Evolutionary conservation across 2,797 vertebrate genomes (phyloP), one percentile per base, ranked within the genome.

Genomic region (Sebastiscus albofasciatus): DNA sequence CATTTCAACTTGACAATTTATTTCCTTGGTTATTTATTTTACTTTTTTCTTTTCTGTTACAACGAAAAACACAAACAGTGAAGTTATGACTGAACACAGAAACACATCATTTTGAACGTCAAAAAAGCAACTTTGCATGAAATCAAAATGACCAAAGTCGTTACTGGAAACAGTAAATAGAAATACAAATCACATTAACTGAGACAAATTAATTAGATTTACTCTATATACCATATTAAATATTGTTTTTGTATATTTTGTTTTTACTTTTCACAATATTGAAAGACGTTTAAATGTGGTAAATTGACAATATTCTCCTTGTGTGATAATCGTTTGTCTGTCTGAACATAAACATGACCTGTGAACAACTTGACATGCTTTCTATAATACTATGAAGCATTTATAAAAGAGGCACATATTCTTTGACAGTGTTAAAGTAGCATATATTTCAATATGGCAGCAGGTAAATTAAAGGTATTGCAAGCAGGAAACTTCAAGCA

Each of bases 341-440:
- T 16, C 42, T 46, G 14, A 46, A 46, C 42, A 46, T 46, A 46
- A 46, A 3, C 6, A 18, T 67, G 20, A 55, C 6, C 7, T 52
- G 31, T 60, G 16, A 62, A 31, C 16, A 60, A 29, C 14, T 20
- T 58, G 42, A 42, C 67, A 27, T 39, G 34, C 4, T 33, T 70
- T 42, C 33, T 29, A 49, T 24, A 46, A 26, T 8, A 54, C n/a
- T 26, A 56, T 64, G 18, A 71, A 68, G 60, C 26, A 55, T 59
- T 64, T 58, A 81, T 72, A 68, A 2, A 74, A 65, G 5, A 79
- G 60, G 71, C 77, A 80, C 70, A 46, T 34, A 27, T 54, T 55
- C 11, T 52, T 64, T n/a, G 39, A 20, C 20, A 68, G 24, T 61
- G 9, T 58, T 55, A 36, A 42, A 54, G 31, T 31, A 58, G 14